Evolutionary conservation across 2,113 vertebrate genomes (phyloP), one percentile per base, ranked within the genome.

Genomic region (Platysteira castanea): DNA sequence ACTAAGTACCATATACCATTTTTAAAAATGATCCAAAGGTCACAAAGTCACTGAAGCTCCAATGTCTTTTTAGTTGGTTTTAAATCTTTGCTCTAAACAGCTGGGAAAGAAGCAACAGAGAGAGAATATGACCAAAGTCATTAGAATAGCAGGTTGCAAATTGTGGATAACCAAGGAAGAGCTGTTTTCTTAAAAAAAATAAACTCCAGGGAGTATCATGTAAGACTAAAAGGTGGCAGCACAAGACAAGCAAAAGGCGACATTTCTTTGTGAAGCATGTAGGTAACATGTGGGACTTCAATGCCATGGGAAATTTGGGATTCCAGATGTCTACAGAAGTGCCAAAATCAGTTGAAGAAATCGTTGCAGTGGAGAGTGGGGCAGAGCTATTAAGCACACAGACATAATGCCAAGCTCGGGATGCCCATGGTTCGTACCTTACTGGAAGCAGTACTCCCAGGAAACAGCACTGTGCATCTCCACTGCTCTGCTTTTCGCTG

Each of bases 1-100:
- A 54, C 39, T 56, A 3, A 49, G 33, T 46, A 41, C 31, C 0
- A 0, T 33, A 26, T 20, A 63, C 10, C 4, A 75, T 21, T 91
- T 78, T 56, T 87, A 49, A 71, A 90, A 63, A 86, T 21, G 14
- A 56, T 67, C 42, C 33, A 47, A 73, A 78, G 52, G 33, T 41
- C 33, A 33, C 5, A 2, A 69, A 80, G 15, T 46, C 50, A 47
- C 22, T 50, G 54, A 84, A 70, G 15, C 19, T 70, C 69, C 54
- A 22, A 23, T 49, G 52, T 46, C 59, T 90, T 87, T 90, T 74
- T 69, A 80, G 84, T 64, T 33, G 33, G 7, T 83, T 92, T 47
- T 74, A 64, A 95, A 68, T 75, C 47, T 89, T 93, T 91, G 52
- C 17, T 39, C 49, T 68, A 26, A 78, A 42, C 21, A 59, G 19